Evolutionary conservation across 1,140 invertebrate genomes (phyloP), one percentile per base, ranked within the genome.

Genomic region (Dendrolimus kikuchii): DNA sequence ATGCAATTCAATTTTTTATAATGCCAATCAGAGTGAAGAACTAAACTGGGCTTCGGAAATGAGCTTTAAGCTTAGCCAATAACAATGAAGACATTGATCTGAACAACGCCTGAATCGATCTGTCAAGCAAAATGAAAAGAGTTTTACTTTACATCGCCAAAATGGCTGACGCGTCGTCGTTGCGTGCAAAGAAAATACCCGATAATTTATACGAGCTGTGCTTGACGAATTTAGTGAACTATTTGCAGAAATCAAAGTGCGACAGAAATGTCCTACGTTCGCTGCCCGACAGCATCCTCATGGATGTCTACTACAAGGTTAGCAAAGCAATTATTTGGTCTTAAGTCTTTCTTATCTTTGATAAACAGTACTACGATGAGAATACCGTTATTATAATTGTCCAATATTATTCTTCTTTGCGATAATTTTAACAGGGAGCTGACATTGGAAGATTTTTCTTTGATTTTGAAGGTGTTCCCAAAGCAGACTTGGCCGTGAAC

Each of bases 271-370:
- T 84, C 59, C 70, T 83, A 55, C 69, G 68, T 37, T 67, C 64
- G 40, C 64, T 92, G 48, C 91, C 91, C 48, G 89, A 91, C 53
- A 89, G 83, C 76, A 85, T 91, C 64, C 77, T 91, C 46, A 91
- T 92, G 77, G 92, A 92, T 88, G 83, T 92, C 61, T 92, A 91
- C 47, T 44, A 49, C 23, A 43, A 62, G 55, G 57, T 60, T 57
- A 60, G 5, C 43, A 45, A 45, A 45, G 5, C 5, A 45, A n/a
- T 45, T 5, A 45, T 45, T 45, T 45, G 23, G 23, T 9, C n/a
- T 9, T 45, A 45, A 6, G 0, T 9, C 23, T 45, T 45, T 45
- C 8, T 45, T 45, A 45, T 9, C 5, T 45, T 7, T 43, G n/a
- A 7, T 43, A 43, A 43, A 43, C 7, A 43, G 7, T 7, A 43